Evolutionary conservation across 2,888 invertebrate species (phyloP), one percentile per base, ranked within the genome.

Genomic region (Tenthredo distinguenda): DNA sequence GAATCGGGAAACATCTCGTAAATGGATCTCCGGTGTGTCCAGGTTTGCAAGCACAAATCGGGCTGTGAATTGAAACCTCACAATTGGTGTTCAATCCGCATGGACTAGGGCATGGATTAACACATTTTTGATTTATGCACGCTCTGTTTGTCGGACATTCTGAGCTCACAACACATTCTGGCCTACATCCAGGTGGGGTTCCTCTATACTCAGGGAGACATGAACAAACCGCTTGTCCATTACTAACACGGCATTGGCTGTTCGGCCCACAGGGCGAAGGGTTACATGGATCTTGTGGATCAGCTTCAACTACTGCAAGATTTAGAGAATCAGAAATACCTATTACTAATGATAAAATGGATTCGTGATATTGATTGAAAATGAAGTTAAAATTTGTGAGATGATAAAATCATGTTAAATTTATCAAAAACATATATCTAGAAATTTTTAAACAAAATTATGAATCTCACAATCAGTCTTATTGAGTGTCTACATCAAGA

Each of bases 191-290:
- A 47, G 97, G 97, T 50, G 98, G 97, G 79, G 96, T 95, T 83
- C 98, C 97, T 88, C 96, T 94, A 90, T 96, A 97, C 89, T 96
- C 96, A 89, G 95, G 95, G 90, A 96, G 95, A 91, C 98, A 98
- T 84, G 97, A 96, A 93, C 98, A 98, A 81, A 97, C 96, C 72
- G 97, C 97, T 90, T 96, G 96, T 15, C 95, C 96, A 91, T 97
- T 93, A 10, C 90, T 90, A 10, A 91, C 92, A 76, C 90, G 89
- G 87, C 94, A 94, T 84, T 92, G 90, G n/a, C 93, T 93, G 87
- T 93, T 94, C 6, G 93, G 93, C 15, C 94, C 94, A 89, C 94
- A 94, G 34, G 94, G 93, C 4, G 94, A 93, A 37, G 93, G 93
- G 26, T 88, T 83, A 84, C 93, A 94, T 12, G 91, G 92, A 55